Base-by-base conservation (phyloP, 2,888 invertebrate genomes). In the Pristionchus japonicus region DNA sequence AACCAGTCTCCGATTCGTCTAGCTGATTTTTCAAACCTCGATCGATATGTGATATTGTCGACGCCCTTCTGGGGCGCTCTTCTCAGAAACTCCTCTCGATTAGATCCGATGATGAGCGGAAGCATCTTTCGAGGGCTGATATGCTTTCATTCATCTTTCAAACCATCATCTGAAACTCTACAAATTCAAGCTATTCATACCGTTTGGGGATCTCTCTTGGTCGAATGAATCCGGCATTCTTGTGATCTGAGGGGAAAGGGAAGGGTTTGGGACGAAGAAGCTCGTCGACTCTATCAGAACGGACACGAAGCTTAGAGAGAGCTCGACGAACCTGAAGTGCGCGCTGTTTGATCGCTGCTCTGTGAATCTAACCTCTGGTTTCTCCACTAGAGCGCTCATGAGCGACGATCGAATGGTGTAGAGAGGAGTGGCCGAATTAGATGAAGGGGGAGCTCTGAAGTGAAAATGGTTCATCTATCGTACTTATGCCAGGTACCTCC, bases 51-150 rank as follows among this genome's bases (percentile, higher is more conserved):
- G 17, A 67, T 47, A 6, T 31, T 27, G 11, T 86, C 70, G 0
- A 70, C 70, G 47, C 86, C 70, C n/a, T 70, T 86, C 47, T 86
- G 70, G 3, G 86, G 47, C 0, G 67, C 43, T 37, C 86, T 7
- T 47, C 86, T 27, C 27, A 88, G 89, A 49, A 80, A 87, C 67
- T 90, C 89, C 20, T 88, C 85, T 23, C 88, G 87, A 86, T 90
- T 90, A 4, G 89, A 85, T 88, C 91, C 93, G 43, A 93, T 90
- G n/a, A 93, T 83, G 15, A 93, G 87, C n/a, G 93, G 93, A 80
- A 93, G 88, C 93, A 93, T 93, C 89, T 92, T 92, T 37, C 93
- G 89, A 9, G 93, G 92, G 34, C 93, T 88, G 82, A 64, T 90
- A 57, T 49, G 40, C 7, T 40, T 70, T 70, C 23, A 7, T 77